Evolutionary conservation across 2,797 vertebrate genomes (phyloP), one percentile per base, ranked within the genome.

Genomic region (Mormyrus hasselquistii): DNA sequence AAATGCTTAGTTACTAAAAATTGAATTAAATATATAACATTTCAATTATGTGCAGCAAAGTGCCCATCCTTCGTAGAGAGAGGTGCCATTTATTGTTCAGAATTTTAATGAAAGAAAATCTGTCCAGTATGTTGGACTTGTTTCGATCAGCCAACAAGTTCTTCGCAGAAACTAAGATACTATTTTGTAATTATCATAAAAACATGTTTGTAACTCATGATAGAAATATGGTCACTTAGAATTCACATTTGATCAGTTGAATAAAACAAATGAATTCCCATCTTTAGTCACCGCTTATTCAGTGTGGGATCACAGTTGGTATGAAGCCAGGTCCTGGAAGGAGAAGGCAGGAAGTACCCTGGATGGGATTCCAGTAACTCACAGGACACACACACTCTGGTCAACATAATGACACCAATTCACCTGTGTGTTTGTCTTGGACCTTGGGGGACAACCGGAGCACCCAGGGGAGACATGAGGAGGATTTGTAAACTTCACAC

Each of bases 1-100:
- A 85, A 29, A 49, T 52, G 82, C 82, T 85, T 85, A 52, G 82
- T 49, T 85, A 52, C 44, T 85, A 52, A 85, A 25, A 87, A 59
- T 38, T 87, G 8, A 87, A 57, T 59, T n/a, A 41, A 59, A 87
- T 44, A 38, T 55, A 86, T 55, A 86, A 86, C 16, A 38, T 59
- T 57, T 87, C 29, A 14, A 19, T 87, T 87, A 44, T 44, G 34
- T 59, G 53, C 16, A 2, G 16, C 19, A 34, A 52, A 41, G 49
- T 86, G 12, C 14, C 84, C 53, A 87, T 38, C 53, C 53, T 57
- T 57, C 57, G 84, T 38, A 57, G 34, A 38, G 9, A 19, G 53
- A 57, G 16, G 44, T 29, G 22, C 25, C n/a, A 5, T 85, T 85
- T 85, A 25, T 52, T 85, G 82, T 22, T 85, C 22, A 85, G 44